Percentiles rank a stretch among this genome's conserved stretches.
Conservation (phyloP, 2,797 vertebrate genomes). For the Manis pentadactyla region DNA sequence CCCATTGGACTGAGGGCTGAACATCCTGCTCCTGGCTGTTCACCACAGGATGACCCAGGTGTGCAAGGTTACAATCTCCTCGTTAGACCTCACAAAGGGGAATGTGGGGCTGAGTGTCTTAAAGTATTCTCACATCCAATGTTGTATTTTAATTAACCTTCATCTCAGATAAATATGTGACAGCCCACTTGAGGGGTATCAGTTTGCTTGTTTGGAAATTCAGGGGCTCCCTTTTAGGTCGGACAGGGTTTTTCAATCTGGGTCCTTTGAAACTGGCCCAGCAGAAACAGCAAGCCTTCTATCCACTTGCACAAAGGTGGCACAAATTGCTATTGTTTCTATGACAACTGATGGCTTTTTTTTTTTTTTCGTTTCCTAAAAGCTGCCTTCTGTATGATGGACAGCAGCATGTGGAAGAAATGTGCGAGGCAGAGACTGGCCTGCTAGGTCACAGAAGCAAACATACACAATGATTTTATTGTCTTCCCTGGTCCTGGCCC, state of each 20-base stretch:
- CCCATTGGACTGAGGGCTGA: slow-evolving; percentile 53
- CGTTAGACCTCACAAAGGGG: background rate
- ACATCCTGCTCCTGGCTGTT: background rate
- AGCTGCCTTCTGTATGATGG: background rate
- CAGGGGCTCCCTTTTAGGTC: background rate
- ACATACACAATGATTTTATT: background rate
- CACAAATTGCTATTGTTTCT: slow-evolving; percentile 79
- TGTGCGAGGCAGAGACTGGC: background rate
- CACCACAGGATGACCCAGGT: background rate
- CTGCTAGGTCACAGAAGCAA: slow-evolving; percentile 2
- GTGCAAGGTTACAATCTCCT: background rate
- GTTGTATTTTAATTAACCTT: slow-evolving; percentile 65
- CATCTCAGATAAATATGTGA: slow-evolving; percentile 69
- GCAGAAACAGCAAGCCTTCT: background rate
- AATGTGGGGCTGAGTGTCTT: background rate
- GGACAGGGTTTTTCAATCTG: slow-evolving; percentile 72
- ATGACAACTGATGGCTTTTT: slow-evolving; percentile 78
- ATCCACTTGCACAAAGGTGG: slow-evolving; percentile 36
- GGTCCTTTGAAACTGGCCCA: slow-evolving; percentile 67
- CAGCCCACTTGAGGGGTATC: slow-evolving; percentile 31
- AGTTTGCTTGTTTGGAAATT: slow-evolving; percentile 62
- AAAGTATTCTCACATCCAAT: background rate
- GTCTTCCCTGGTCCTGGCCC: slow-evolving; percentile 17
- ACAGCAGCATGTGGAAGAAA: slow-evolving; percentile 23
- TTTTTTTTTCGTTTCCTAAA: background rate